Base-by-base conservation (phyloP, 2,888 invertebrate species). In the Dromius quadrimaculatus region DNA sequence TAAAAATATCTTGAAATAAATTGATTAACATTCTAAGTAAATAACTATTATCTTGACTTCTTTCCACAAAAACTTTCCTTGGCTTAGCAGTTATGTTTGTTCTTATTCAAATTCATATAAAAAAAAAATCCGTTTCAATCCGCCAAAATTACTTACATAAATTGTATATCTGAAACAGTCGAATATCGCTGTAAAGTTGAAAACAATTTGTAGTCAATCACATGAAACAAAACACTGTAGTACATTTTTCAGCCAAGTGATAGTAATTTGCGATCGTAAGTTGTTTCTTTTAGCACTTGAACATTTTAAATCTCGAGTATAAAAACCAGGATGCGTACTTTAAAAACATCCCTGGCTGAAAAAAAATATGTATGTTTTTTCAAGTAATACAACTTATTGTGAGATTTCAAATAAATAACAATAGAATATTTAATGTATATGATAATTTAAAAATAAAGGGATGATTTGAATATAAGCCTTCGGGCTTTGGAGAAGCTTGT, bases 161-260 rank as follows among this genome's bases (percentile, higher is more conserved):
- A 50, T n/a, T n/a, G n/a, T n/a, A n/a, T n/a, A n/a, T 36, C 9
- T 54, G 13, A n/a, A 9, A 28, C 28, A 28, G 28, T 8, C 23
- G 28, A 50, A 50, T 50, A 23, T 50, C 22, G 8, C 23, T 50
- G 23, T 50, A 50, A 9, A 47, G 20, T 23, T 47, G 28, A n/a
- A n/a, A n/a, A n/a, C 50, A 54, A 54, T 54, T 54, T 54, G 50
- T 54, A 54, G 13, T 45, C 19, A 43, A 19, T 38, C 17, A 19
- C 17, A 22, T 47, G 8, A 47, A 54, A 54, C 50, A 54, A 28
- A 54, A 54, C 50, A 54, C 50, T 54, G 47, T 23, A 47, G 47
- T 47, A 47, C 47, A 47, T 47, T 23, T 47, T 23, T 54, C 32
- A 28, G 28, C 28, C 9, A 28, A 13, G 50, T 54, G 50, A 54